These are phyloP conservation scores for Drosophila macrospina DNA, from an alignment of 2,888 invertebrate genomes.

Conservation along the genomic window DNA sequence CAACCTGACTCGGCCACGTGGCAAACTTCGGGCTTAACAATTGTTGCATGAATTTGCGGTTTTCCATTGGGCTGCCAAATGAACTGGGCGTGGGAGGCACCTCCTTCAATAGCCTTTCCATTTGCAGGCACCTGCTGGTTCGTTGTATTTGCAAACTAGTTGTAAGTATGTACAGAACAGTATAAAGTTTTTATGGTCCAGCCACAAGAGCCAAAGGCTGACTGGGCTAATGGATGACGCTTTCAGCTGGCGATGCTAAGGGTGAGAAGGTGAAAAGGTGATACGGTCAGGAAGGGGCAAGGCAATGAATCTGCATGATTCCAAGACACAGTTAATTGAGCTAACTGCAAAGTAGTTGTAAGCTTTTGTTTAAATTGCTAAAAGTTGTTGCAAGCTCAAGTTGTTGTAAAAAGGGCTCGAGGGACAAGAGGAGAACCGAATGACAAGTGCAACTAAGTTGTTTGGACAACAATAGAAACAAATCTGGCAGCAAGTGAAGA, in stretches of 20 bases:
- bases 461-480: conserved; percentile 21
- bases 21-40: conserved; percentile 70
- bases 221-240: conserved; percentile 44
- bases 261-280: neutral
- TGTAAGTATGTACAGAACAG: conserved; percentile 45
- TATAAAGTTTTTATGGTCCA: conserved; percentile 56
- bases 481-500: conserved; percentile 27
- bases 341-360: conserved; percentile 41
- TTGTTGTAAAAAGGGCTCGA: conserved; percentile 3
- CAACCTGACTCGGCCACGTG: conserved; percentile 57
- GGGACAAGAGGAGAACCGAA: conserved; percentile 3
- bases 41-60: conserved; percentile 75
- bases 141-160: conserved; percentile 36
- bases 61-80: conserved; percentile 22
- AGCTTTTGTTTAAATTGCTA: conserved; percentile 32
- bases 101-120: neutral
- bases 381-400: conserved; percentile 37
- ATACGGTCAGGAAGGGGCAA: neutral
- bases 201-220: conserved; percentile 32
- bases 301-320: conserved; percentile 34
- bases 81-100: neutral
- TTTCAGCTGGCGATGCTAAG: conserved; percentile 11
- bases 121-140: conserved; percentile 15
- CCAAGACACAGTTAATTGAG: conserved; percentile 55
- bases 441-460: conserved; percentile 21